Percentiles rank a stretch among this genome's conserved stretches.
Conservation (phyloP, 2,888 invertebrate species). For the Shargacucullia verbasci region DNA sequence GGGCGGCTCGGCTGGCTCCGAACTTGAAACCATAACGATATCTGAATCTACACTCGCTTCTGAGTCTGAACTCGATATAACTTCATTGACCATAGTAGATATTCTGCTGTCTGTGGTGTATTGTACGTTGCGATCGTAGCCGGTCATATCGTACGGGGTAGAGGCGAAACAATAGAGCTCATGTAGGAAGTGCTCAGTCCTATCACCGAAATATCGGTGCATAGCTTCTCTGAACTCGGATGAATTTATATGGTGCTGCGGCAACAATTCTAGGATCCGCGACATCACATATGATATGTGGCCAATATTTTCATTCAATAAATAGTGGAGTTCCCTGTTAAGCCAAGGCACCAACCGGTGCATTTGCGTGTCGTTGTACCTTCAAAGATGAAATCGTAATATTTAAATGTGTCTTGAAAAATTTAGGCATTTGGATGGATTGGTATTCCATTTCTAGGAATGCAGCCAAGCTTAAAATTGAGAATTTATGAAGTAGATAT, state of each 20-base stretch:
- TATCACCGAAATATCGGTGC: constrained; percentile 91
- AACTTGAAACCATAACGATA: constrained; percentile 59
- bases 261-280: constrained; percentile 92
- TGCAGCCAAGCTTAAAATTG: too few species aligned
- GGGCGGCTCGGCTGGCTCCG: constrained; percentile 50
- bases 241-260: constrained; percentile 91
- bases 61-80: constrained; percentile 74
- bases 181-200: constrained; percentile 96
- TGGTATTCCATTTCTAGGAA: too few species aligned
- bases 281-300: constrained; percentile 91
- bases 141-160: constrained; percentile 95
- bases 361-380: constrained; percentile 93
- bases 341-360: constrained; percentile 96
- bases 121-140: constrained; percentile 92
- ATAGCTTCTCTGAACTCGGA: constrained; percentile 92
- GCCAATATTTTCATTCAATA: constrained; percentile 91
- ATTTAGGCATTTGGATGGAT: too few species aligned
- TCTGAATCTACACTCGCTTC: constrained; percentile 59
- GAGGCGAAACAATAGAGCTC: constrained; percentile 96
- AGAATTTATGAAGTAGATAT: not conserved
- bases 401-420: constrained; percentile 7
- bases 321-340: constrained; percentile 94
- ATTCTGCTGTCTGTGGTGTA: constrained; percentile 89
- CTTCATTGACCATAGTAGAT: constrained; percentile 89
- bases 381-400: constrained; percentile 64